phyloP scores from a whole-genome alignment of 2,113 vertebrate genomes.

The Cyprinodon brontotheroides region DNA sequence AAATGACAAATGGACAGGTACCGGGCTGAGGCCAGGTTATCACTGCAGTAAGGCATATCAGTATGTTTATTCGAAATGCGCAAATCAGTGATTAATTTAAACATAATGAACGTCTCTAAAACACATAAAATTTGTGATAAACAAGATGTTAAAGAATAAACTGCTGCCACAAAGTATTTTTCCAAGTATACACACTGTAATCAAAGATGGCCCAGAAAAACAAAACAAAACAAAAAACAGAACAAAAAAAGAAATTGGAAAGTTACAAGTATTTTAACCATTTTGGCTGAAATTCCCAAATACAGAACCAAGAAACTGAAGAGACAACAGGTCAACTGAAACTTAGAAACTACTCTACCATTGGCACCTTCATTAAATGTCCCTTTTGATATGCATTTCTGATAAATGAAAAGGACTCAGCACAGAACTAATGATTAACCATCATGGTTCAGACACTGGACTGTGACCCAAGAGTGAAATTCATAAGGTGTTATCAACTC shows the following conservation, averaged over 20 bases:
- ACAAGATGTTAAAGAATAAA: background rate
- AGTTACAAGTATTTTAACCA: background rate
- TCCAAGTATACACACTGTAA: background rate
- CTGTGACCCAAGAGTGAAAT: conserved; percentile 65
- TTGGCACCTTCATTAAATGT: background rate
- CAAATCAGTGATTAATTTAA: too few species aligned
- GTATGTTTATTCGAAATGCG: too few species aligned
- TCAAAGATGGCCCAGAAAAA: background rate
- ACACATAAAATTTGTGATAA: background rate
- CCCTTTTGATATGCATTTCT: conserved; percentile 1
- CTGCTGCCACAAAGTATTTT: background rate
- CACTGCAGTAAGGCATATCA: too few species aligned
- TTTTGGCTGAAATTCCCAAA: background rate
- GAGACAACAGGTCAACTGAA: background rate
- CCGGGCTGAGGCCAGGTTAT: too few species aligned
- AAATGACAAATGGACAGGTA: too few species aligned
- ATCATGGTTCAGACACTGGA: conserved; percentile 61
- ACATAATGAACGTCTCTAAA: too few species aligned
- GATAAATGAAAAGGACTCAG: conserved; percentile 17
- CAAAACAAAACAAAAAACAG: too few species aligned
- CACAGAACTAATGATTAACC: conserved; percentile 68
- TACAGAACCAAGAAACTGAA: background rate
- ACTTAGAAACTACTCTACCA: background rate
- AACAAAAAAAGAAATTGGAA: background rate
- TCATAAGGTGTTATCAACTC: conserved; percentile 56